A percentile compares a stretch with the other conserved stretches of the same genome.
These are phyloP conservation scores for Lophius americanus DNA, from an alignment of 2,797 vertebrate genomes.

Conservation along the genomic window DNA sequence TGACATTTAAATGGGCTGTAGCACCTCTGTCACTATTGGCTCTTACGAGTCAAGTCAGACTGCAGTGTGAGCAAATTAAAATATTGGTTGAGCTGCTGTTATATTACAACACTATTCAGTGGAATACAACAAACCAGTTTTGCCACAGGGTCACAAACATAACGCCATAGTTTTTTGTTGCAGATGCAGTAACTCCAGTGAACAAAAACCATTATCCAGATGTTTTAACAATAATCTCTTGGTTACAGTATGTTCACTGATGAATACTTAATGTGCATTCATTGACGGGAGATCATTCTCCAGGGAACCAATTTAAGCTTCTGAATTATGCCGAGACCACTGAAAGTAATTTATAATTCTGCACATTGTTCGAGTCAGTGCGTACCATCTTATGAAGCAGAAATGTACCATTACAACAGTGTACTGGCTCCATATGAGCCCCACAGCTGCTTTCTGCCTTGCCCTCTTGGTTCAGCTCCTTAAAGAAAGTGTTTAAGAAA, in stretches of 20 bases:
- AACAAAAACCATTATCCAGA: not conserved
- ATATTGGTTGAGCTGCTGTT: no score
- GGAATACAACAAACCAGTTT: slow-evolving; percentile 5
- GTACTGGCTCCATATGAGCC: slow-evolving; percentile 72
- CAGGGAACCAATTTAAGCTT: slow-evolving; percentile 2
- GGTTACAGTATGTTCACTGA: not conserved
- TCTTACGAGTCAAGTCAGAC: no score
- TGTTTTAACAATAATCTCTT: not conserved
- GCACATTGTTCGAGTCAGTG: slow-evolving; percentile 51
- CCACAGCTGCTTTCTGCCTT: slow-evolving; percentile 59
- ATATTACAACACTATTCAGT: not conserved
- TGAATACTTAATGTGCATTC: slow-evolving; percentile 1
- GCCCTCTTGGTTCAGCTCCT: slow-evolving; percentile 4
- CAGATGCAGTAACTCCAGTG: not conserved
- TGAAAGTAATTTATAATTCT: slow-evolving; percentile 13
- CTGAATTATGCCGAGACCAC: not conserved
- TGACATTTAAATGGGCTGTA: no score
- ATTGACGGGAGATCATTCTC: not conserved
- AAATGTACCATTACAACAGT: slow-evolving; percentile 74
- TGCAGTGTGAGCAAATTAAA: no score
- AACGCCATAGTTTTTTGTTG: not conserved
- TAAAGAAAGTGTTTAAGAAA: slow-evolving; percentile 3
- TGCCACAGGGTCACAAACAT: not conserved
- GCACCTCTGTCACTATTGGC: no score
- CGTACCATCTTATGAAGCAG: slow-evolving; percentile 60